A percentile compares a stretch with the other conserved stretches of the same genome.
Evolutionary conservation across 2,888 invertebrate species (phyloP).

Genomic region (Heliconius erato): DNA sequence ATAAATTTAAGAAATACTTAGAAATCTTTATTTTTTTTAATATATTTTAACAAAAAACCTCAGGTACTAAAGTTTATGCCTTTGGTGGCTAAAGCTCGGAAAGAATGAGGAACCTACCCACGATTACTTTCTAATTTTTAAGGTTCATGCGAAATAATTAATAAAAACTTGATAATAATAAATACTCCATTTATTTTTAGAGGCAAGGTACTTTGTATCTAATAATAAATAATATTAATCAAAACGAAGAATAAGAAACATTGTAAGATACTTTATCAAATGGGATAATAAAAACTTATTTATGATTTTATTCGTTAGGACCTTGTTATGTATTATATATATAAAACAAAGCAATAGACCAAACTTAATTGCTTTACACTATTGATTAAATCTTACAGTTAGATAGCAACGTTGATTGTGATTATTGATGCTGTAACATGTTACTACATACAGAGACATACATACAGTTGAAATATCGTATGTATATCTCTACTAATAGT

Average conservation of each 20-base stretch:
- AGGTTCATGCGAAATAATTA: too few species aligned
- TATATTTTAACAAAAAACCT: too few species aligned
- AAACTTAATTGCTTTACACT: constrained; percentile 1
- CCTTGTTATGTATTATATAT: background rate
- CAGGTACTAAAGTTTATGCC: too few species aligned
- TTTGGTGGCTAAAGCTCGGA: too few species aligned
- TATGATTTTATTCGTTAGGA: background rate
- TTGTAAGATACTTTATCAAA: background rate
- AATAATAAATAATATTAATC: too few species aligned
- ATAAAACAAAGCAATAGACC: background rate
- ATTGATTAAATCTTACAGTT: constrained; percentile 14
- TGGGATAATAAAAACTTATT: background rate
- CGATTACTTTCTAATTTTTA: too few species aligned
- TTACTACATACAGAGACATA: constrained; percentile 11
- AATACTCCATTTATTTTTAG: too few species aligned
- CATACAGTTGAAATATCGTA: background rate
- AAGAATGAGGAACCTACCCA: too few species aligned
- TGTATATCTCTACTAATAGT: too few species aligned
- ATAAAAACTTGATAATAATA: too few species aligned
- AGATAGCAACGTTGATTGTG: constrained; percentile 28
- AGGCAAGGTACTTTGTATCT: too few species aligned
- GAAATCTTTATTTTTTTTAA: too few species aligned
- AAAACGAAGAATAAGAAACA: background rate
- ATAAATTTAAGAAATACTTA: background rate
- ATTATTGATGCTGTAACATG: constrained; percentile 26